phyloP scores from a whole-genome alignment of 2,888 invertebrate species.

The Pristionchus entomophagus region DNA sequence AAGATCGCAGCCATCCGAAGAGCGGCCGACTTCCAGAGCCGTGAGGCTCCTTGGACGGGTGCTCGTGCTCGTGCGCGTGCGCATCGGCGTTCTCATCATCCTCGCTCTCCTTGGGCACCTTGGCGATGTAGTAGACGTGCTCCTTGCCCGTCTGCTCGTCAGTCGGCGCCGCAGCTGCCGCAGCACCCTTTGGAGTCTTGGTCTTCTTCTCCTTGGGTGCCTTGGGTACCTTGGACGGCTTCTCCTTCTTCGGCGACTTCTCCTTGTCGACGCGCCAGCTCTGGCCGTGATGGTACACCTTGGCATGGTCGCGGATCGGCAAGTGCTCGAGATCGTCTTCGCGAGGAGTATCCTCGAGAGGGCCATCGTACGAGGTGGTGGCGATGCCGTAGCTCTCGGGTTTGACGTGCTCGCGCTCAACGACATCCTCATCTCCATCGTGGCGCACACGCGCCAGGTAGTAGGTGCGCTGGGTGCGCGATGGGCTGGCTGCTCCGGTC shows the following conservation, averaged over 20 bases:
- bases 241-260: slow-evolving; percentile 32
- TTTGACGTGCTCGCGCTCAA: slow-evolving; percentile 29
- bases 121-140: slow-evolving; percentile 39
- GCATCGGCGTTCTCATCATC: background rate
- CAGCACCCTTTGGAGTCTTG: slow-evolving; percentile 10
- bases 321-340: slow-evolving; percentile 40
- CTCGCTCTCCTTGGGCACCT: slow-evolving; percentile 40
- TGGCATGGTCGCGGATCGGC: slow-evolving; percentile 28
- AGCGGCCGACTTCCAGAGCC: background rate
- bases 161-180: background rate
- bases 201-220: slow-evolving; percentile 34
- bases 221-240: background rate
- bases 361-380: slow-evolving; percentile 25
- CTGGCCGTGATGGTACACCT: slow-evolving; percentile 23
- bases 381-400: slow-evolving; percentile 26
- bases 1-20: slow-evolving; percentile 36
- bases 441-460: slow-evolving; percentile 7
- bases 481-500: slow-evolving; percentile 29
- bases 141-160: slow-evolving; percentile 17
- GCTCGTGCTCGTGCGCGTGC: background rate
- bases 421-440: slow-evolving; percentile 29
- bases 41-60: background rate
- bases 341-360: slow-evolving; percentile 33
- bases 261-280: slow-evolving; percentile 35
- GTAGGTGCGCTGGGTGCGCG: slow-evolving; percentile 8